Base-by-base conservation (phyloP, 2,888 invertebrate genomes). In the Sinotaia quadrata region DNA sequence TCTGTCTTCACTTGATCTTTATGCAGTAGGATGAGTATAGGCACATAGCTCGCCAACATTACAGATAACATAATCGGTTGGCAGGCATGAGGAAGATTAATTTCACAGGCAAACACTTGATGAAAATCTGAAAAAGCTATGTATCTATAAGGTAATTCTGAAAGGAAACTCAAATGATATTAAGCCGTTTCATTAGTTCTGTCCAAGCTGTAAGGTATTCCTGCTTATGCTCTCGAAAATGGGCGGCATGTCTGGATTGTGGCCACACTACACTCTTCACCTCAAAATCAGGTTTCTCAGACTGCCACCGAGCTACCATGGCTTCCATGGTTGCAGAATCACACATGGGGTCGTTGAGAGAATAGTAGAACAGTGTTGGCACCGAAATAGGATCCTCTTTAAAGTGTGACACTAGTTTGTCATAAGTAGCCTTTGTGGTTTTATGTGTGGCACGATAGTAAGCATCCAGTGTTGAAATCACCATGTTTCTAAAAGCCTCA, bases 331-430 rank as follows among this genome's bases (percentile, higher is more conserved):
- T 54, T 2, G 51, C 58, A 1, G 62, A 36, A 37, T 78, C 68
- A 44, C 76, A 76, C 79, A 81, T 78, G 0, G 78, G 78, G 54
- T 81, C 81, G 56, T 78, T 69, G 18, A 71, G 47, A 8, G 74
- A 66, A 47, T 75, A 78, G 44, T 77, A 75, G 8, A 78, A 57
- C 18, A 77, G 54, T 0, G 76, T 76, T 2, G 81, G 79, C 1
- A 74, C 74, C 0, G 29, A 37, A 0, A 77, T 54, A 3, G 77
- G 78, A 15, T 70, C 51, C 7, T 72, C 67, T 52, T 68, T 75
- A 36, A 80, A 80, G 36, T 61, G 59, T 10, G 37, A 18, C 4
- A 80, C 74, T 47, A 74, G 63, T 18, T 68, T 34, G 36, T 78
- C 74, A 52, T 78, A 81, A 21, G 72, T 59, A 2, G 74, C 73